Evolutionary conservation across 1,140 invertebrate species (phyloP).

Genomic region (Euura lappo): DNA sequence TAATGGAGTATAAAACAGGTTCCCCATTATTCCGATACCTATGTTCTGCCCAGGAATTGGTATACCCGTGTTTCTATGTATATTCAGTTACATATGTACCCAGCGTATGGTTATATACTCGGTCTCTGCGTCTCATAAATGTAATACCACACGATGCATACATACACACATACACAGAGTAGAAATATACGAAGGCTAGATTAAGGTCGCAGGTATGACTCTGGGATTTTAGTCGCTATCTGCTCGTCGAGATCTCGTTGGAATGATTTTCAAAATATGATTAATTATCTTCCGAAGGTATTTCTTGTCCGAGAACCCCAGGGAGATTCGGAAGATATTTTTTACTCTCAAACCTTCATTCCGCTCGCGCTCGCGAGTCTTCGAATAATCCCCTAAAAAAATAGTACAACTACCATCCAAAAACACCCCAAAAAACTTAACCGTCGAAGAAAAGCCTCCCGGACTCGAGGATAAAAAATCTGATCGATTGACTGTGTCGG

Average conservation of each 20-base stretch:
- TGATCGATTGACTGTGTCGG: too few relatives aligned
- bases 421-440: background rate
- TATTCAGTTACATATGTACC: background rate
- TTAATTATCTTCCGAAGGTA: constrained; percentile 57
- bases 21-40: background rate
- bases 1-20: background rate
- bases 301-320: constrained; percentile 35
- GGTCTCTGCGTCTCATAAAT: background rate
- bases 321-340: constrained; percentile 4
- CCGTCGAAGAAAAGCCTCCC: too few relatives aligned
- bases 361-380: background rate
- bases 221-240: constrained; percentile 53
- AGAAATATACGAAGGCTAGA: constrained; percentile 17
- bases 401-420: background rate
- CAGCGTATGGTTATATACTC: background rate
- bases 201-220: constrained; percentile 52
- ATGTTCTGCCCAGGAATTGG: constrained; percentile 1
- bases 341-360: background rate
- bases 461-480: too few relatives aligned
- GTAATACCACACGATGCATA: background rate
- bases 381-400: background rate
- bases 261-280: constrained; percentile 63
- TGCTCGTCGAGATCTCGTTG: constrained; percentile 46
- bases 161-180: background rate
- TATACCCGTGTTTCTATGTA: background rate